Percentiles rank a stretch among this genome's conserved stretches.
Conservation (phyloP, 2,888 invertebrate genomes). For the Thereva unica region DNA sequence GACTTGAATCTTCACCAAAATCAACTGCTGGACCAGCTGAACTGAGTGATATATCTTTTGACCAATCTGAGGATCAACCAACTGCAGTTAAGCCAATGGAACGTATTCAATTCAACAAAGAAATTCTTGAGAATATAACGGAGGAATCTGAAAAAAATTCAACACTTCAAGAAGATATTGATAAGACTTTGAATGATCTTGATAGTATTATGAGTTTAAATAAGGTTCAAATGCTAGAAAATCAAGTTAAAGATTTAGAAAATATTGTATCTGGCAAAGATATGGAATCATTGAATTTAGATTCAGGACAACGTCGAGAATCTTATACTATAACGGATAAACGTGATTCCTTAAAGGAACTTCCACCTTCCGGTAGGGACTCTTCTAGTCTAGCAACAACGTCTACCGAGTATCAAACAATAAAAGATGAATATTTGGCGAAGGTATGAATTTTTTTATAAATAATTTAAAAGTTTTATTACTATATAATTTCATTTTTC, state of each 20-base stretch:
- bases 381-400: constrained; percentile 54
- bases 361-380: constrained; percentile 53
- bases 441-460: constrained; percentile 61
- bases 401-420: constrained; percentile 72
- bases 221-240: constrained; percentile 53
- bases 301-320: constrained; percentile 48
- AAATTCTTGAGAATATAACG: constrained; percentile 57
- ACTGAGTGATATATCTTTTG: constrained; percentile 42
- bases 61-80: constrained; percentile 41
- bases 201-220: constrained; percentile 50
- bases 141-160: constrained; percentile 56
- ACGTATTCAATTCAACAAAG: constrained; percentile 52
- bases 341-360: constrained; percentile 43
- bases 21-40: constrained; percentile 15
- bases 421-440: constrained; percentile 70
- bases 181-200: constrained; percentile 38
- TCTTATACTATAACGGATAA: constrained; percentile 45
- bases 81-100: constrained; percentile 53
- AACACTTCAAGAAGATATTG: constrained; percentile 41
- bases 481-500: constrained; percentile 48
- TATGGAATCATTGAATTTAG: constrained; percentile 52
- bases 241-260: constrained; percentile 53
- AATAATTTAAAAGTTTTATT: neutral
- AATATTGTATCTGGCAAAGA: constrained; percentile 53
- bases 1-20: constrained; percentile 46